Conservation (phyloP, 2,888 invertebrate species). For the Phaonia tiefii region DNA sequence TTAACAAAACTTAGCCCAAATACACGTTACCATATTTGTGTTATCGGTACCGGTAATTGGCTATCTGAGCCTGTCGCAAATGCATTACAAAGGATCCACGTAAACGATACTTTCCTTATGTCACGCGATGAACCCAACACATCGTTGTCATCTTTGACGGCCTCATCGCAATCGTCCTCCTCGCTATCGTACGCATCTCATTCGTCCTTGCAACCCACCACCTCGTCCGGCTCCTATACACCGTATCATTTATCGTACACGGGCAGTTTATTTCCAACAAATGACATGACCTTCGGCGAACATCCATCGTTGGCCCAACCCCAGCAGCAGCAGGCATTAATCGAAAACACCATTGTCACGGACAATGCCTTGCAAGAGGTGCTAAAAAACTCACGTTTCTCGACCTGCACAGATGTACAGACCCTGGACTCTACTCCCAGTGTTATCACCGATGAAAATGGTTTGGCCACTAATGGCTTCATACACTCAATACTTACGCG, state of each 20-base stretch:
- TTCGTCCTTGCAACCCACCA: conserved; percentile 46
- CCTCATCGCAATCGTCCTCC: conserved; percentile 53
- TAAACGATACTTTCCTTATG: conserved; percentile 75
- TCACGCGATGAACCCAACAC: conserved; percentile 70
- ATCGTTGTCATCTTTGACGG: conserved; percentile 45
- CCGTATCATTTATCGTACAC: conserved; percentile 62
- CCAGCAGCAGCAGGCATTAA: conserved; percentile 71
- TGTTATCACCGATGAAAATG: conserved; percentile 82
- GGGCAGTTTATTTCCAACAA: conserved; percentile 59
- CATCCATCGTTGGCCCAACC: conserved; percentile 67
- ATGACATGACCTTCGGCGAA: conserved; percentile 65
- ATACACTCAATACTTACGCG: conserved; percentile 89
- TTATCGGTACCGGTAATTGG: conserved; percentile 92
- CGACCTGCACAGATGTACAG: conserved; percentile 88
- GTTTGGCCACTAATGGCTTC: conserved; percentile 85
- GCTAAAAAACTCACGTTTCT: conserved; percentile 86
- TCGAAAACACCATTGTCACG: conserved; percentile 83
- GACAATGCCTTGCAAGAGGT: conserved; percentile 82
- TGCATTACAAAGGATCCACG: conserved; percentile 77
- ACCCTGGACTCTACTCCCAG: conserved; percentile 88
- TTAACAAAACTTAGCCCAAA: conserved; percentile 89
- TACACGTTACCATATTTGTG: conserved; percentile 92
- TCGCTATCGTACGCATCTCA: conserved; percentile 64
- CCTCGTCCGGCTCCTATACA: conserved; percentile 38
- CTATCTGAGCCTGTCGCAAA: conserved; percentile 80